Evolutionary conservation across 1,140 invertebrate species (phyloP), one percentile per base, ranked within the genome.

Genomic region (Ruditapes philippinarum): DNA sequence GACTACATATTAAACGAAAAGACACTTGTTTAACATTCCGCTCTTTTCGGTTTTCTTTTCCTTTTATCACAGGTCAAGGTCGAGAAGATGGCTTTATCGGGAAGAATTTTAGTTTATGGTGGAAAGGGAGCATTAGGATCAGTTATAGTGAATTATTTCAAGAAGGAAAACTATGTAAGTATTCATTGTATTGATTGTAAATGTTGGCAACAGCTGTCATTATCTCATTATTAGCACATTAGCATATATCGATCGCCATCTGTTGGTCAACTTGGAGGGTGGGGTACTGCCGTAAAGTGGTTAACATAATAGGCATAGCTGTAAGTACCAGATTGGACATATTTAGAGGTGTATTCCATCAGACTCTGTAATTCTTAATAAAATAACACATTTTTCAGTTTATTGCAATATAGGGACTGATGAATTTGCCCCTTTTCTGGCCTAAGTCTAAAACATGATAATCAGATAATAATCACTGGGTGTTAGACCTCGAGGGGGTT

Each of bases 91-190:
- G 90, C 93, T 28, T 54, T 42, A 31, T 73, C 95, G 1, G 97
- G 97, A 94, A 97, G 97, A 95, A 97, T 99, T 84, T 96, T 99
- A 73, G 97, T 99, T 92, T 99, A 99, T 94, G 99, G 99, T 85
- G 99, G 99, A 19, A 97, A 97, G 95, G 99, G 99, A 86, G 99
- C 99, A 49, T 96, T 99, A n/a, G 99, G 99, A 28, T 97, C 97
- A 2, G 97, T 97, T 79, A 98, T 98, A 94, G 97, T 99, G 0
- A 97, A 97, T 9, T 97, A 98, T 94, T 99, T 99, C 92, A 99
- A 99, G 96, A 96, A 97, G 11, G 97, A 98, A 92, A 98, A 98
- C 94, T 99, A 97, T 97, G 98, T 98, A 96, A 97, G 97, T 94
- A 88, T 79, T 68, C 51, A 5, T 57, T 81, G 36, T 25, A 65